phyloP scores from a whole-genome alignment of 2,888 invertebrate species.

The Sialis fuliginosa region DNA sequence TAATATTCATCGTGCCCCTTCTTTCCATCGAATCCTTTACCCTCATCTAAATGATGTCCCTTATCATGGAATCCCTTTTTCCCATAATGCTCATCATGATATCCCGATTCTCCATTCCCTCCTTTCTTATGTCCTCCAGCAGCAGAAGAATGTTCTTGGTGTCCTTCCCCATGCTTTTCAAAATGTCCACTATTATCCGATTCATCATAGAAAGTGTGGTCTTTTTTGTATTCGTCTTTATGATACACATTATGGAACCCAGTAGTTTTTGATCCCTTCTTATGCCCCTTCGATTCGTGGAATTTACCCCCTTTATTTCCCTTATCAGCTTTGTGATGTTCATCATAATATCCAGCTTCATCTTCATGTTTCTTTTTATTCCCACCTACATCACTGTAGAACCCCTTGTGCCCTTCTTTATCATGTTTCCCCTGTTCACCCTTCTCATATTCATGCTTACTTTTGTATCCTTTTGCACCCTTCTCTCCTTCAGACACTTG shows the following conservation, averaged over 20 bases:
- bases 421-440: constrained; percentile 36
- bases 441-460: constrained; percentile 32
- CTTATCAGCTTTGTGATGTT: constrained; percentile 32
- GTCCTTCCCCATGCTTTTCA: constrained; percentile 39
- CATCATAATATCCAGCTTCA: constrained; percentile 33
- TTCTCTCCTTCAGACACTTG: constrained; percentile 35
- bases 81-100: constrained; percentile 31
- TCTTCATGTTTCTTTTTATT: constrained; percentile 35
- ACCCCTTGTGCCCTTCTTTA: constrained; percentile 32
- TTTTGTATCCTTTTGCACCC: constrained; percentile 35
- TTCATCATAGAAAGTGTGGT: constrained; percentile 59
- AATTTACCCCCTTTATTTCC: constrained; percentile 37
- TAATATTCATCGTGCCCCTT: constrained; percentile 36
- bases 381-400: constrained; percentile 32
- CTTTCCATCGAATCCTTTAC: constrained; percentile 35
- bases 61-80: constrained; percentile 38
- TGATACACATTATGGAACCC: constrained; percentile 57
- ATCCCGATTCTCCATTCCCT: constrained; percentile 32
- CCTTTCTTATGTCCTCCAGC: constrained; percentile 39
- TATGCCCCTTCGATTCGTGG: constrained; percentile 38
- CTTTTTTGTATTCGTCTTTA: constrained; percentile 63
- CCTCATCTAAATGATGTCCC: constrained; percentile 32
- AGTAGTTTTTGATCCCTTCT: constrained; percentile 49
- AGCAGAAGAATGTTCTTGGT: constrained; percentile 33
- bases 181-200: constrained; percentile 46